Percentiles rank a stretch among this genome's conserved stretches.
phyloP scores from a whole-genome alignment of 2,113 vertebrate genomes.

The Nyctibius bracteatus region DNA sequence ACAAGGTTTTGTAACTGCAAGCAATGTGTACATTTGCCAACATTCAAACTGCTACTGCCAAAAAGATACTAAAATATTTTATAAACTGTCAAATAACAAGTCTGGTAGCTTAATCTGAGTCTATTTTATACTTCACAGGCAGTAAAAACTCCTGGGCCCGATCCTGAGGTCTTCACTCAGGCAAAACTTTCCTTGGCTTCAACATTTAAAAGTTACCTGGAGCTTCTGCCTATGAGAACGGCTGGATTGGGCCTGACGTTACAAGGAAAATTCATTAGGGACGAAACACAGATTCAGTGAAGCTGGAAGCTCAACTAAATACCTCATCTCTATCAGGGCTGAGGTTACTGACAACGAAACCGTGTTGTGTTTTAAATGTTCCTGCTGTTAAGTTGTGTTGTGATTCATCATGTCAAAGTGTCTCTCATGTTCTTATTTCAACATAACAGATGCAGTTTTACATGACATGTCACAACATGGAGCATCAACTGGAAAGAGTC shows the following conservation, averaged over 20 bases:
- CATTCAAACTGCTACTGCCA: slow-evolving; percentile 79
- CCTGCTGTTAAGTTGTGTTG: not conserved
- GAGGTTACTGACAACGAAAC: not conserved
- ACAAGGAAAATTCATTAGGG: not conserved
- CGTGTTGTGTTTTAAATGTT: not conserved
- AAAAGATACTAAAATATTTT: slow-evolving; percentile 83
- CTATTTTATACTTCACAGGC: slow-evolving; percentile 71
- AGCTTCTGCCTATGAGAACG: rapidly evolving
- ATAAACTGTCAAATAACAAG: slow-evolving; percentile 83
- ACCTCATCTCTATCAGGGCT: not conserved
- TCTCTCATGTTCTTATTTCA: not conserved
- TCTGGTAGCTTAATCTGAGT: slow-evolving; percentile 78
- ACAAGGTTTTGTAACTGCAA: slow-evolving; percentile 76
- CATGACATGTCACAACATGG: slow-evolving; percentile 29
- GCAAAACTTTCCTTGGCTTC: not conserved
- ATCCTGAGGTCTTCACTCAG: not conserved
- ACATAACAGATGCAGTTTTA: slow-evolving; percentile 42
- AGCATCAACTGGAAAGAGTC: slow-evolving; percentile 34
- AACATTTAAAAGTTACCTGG: not conserved
- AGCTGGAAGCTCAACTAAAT: not conserved
- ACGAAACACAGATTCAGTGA: not conserved
- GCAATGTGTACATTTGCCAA: slow-evolving; percentile 75
- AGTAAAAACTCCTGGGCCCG: slow-evolving; percentile 56
- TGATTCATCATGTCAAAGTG: slow-evolving; percentile 29
- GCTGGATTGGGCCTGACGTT: not conserved